phyloP scores from a whole-genome alignment of 1,140 invertebrate genomes.

The Diabrotica virgifera region DNA sequence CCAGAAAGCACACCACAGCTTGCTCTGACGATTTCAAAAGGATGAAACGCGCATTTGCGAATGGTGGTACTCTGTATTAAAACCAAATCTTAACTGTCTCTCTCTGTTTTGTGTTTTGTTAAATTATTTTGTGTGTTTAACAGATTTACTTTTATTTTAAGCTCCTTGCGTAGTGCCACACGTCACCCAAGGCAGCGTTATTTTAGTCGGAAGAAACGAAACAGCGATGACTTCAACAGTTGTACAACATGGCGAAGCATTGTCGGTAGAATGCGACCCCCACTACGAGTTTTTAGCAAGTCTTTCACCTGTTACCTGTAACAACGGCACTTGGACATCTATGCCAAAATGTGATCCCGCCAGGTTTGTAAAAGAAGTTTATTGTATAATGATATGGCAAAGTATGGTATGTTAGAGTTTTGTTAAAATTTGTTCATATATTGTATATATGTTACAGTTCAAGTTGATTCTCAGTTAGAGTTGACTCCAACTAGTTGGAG shows the following conservation, averaged over 20 bases:
- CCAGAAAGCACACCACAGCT: no score
- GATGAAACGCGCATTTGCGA: no score
- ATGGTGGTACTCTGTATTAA: no score
- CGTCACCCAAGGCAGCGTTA: conserved; percentile 78
- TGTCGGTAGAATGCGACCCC: conserved; percentile 81
- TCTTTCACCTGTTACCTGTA: conserved; percentile 74
- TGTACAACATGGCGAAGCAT: conserved; percentile 80
- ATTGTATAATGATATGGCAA: background rate
- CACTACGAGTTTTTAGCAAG: conserved; percentile 84
- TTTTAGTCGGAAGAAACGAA: conserved; percentile 55
- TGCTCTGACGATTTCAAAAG: no score
- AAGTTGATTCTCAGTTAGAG: no score
- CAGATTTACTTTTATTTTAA: conserved; percentile 29
- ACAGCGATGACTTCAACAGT: conserved; percentile 59
- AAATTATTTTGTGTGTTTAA: background rate
- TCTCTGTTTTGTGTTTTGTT: background rate
- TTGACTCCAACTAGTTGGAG: no score
- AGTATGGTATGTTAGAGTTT: no score
- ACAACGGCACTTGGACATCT: conserved; percentile 94
- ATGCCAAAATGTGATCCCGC: conserved; percentile 62
- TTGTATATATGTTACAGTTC: no score
- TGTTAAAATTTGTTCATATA: no score
- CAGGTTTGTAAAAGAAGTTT: conserved; percentile 28
- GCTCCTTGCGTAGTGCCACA: conserved; percentile 90
- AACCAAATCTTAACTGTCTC: no score